Percentiles rank a stretch among this genome's conserved stretches.
phyloP scores from a whole-genome alignment of 2,888 invertebrate species.

The Eudemis profundana region DNA sequence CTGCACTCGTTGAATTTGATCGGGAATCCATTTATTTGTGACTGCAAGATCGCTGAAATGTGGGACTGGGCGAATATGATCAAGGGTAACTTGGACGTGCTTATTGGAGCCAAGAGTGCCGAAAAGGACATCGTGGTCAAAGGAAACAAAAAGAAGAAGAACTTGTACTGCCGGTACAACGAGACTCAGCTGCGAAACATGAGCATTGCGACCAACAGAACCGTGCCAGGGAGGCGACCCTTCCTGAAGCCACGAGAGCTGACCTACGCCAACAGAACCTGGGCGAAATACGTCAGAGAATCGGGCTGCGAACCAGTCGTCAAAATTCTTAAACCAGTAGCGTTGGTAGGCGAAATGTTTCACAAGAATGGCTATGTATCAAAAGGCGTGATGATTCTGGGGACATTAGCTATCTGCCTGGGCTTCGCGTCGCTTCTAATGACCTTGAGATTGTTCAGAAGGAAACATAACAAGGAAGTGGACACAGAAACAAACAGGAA shows the following conservation, averaged over 20 bases:
- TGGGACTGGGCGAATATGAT: slow-evolving; percentile 90
- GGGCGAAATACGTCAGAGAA: slow-evolving; percentile 90
- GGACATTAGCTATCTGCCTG: slow-evolving; percentile 66
- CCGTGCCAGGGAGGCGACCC: slow-evolving; percentile 83
- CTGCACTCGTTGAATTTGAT: slow-evolving; percentile 87
- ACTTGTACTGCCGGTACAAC: slow-evolving; percentile 87
- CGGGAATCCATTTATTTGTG: slow-evolving; percentile 89
- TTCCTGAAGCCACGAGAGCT: slow-evolving; percentile 86
- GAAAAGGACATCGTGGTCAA: slow-evolving; percentile 87
- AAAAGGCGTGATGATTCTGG: slow-evolving; percentile 67
- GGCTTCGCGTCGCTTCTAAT: slow-evolving; percentile 68
- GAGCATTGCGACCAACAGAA: slow-evolving; percentile 77
- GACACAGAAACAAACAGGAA: slow-evolving; percentile 70
- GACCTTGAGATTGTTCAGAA: slow-evolving; percentile 69
- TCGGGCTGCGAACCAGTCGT: slow-evolving; percentile 86
- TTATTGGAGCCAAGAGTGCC: slow-evolving; percentile 87
- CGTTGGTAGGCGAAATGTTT: slow-evolving; percentile 63
- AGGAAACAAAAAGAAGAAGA: slow-evolving; percentile 87
- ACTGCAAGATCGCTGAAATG: slow-evolving; percentile 88
- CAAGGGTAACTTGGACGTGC: slow-evolving; percentile 87
- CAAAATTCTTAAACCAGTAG: slow-evolving; percentile 77
- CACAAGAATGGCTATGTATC: slow-evolving; percentile 55
- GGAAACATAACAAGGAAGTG: slow-evolving; percentile 51
- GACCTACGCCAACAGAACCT: slow-evolving; percentile 86
- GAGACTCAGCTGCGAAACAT: slow-evolving; percentile 82